Conservation (phyloP, 2,113 vertebrate species). For the Bos javanicus region DNA sequence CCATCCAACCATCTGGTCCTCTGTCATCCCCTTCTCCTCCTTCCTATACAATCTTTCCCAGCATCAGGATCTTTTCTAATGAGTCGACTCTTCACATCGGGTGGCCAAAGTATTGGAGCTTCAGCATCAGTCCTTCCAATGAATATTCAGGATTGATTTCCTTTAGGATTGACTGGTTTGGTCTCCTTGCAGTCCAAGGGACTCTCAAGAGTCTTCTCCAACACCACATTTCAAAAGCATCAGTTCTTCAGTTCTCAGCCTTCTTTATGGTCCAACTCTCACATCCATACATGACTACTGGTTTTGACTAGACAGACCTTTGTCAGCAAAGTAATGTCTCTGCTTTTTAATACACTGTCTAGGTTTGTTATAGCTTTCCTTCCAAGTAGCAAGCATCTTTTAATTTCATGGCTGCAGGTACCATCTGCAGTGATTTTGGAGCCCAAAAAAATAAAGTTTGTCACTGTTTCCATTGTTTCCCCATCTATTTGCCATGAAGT, state of each 20-base stretch:
- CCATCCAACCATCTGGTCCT: background rate
- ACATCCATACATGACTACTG: background rate
- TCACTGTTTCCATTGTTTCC: background rate
- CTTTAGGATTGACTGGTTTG: background rate
- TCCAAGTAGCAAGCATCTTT: background rate
- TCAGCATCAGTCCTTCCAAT: background rate
- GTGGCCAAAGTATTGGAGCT: background rate
- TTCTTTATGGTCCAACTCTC: background rate
- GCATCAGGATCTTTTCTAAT: background rate
- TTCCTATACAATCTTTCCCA: background rate
- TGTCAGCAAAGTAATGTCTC: background rate
- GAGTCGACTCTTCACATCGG: fast-evolving
- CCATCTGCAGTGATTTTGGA: background rate
- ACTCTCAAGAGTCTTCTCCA: background rate
- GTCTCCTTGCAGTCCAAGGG: background rate
- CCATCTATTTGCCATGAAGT: background rate
- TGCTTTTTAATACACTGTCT: background rate
- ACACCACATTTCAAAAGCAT: background rate
- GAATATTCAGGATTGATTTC: background rate
- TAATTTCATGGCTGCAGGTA: background rate
- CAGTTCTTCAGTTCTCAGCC: background rate
- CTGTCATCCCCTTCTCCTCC: background rate
- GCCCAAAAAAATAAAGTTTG: background rate
- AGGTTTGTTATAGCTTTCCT: background rate
- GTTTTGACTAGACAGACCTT: background rate